These are phyloP conservation scores for Idaea aversata DNA, from an alignment of 2,888 invertebrate genomes.

Conservation along the genomic window DNA sequence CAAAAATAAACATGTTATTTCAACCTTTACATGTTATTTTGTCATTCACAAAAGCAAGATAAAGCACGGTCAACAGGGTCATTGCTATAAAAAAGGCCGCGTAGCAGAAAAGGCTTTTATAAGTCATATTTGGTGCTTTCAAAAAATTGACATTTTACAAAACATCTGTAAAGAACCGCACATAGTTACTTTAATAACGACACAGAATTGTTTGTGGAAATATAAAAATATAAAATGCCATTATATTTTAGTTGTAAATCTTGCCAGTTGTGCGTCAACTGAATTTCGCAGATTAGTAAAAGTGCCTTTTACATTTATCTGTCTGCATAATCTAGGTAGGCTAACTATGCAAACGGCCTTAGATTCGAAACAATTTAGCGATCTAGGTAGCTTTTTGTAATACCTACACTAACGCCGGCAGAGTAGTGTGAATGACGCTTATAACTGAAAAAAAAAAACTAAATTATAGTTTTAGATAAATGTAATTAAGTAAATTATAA, in stretches of 20 bases:
- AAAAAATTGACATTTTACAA: neutral
- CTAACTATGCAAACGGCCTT: neutral
- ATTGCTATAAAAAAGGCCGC: too few relatives aligned
- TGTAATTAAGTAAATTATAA: neutral
- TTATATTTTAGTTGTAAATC: constrained; percentile 41
- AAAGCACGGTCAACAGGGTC: too few relatives aligned
- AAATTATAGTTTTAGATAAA: neutral
- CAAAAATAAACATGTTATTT: too few relatives aligned
- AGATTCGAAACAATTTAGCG: neutral
- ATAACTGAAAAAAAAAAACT: neutral
- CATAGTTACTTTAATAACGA: neutral
- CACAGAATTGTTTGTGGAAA: constrained; percentile 8
- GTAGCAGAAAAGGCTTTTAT: neutral
- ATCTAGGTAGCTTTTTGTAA: neutral
- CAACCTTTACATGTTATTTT: too few relatives aligned
- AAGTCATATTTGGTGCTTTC: neutral
- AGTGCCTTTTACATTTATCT: neutral
- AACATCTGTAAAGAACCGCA: neutral
- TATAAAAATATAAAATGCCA: constrained; percentile 38
- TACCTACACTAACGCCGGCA: neutral
- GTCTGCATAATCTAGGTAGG: neutral
- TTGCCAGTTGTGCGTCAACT: constrained; percentile 48
- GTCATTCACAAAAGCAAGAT: too few relatives aligned
- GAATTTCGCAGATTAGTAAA: constrained; percentile 16
- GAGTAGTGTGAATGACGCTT: neutral